A percentile compares a stretch with the other conserved stretches of the same genome.
Conservation (phyloP, 2,888 invertebrate genomes). For the Drosophila mettleri region DNA sequence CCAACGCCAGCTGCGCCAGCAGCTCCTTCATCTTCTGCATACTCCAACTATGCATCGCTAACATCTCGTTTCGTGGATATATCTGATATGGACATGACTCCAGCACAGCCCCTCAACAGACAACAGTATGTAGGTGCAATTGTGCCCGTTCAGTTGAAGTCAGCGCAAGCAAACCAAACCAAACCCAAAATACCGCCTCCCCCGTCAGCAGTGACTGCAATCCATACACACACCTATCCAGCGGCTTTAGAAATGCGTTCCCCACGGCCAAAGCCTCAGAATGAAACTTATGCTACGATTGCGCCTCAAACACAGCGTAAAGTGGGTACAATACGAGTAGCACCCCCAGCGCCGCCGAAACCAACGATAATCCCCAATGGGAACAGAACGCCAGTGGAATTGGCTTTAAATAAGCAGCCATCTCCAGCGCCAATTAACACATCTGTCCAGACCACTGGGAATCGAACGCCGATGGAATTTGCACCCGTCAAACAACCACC, state of each 20-base stretch:
- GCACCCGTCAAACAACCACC: constrained; percentile 26
- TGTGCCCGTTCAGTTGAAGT: constrained; percentile 58
- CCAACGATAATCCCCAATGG: constrained; percentile 44
- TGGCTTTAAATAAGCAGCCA: constrained; percentile 25
- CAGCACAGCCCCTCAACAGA: neutral
- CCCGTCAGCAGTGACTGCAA: constrained; percentile 63
- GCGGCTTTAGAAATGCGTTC: constrained; percentile 51
- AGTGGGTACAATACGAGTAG: constrained; percentile 51
- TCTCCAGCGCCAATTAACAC: constrained; percentile 9
- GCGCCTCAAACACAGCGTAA: constrained; percentile 61
- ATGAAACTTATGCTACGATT: constrained; percentile 60
- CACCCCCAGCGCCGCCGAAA: constrained; percentile 61
- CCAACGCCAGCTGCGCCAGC: constrained; percentile 14
- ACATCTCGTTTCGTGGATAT: constrained; percentile 68
- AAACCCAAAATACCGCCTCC: constrained; percentile 58
- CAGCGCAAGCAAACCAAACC: constrained; percentile 25
- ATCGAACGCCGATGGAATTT: constrained; percentile 20
- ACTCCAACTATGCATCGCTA: constrained; percentile 62
- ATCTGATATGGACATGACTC: constrained; percentile 56
- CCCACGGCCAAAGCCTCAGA: constrained; percentile 14
- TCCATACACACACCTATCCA: constrained; percentile 50
- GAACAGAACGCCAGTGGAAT: constrained; percentile 18
- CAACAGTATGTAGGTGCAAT: constrained; percentile 44
- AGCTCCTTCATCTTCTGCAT: neutral
- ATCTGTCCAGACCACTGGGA: constrained; percentile 23